A percentile compares a stretch with the other conserved stretches of the same genome.
phyloP scores from a whole-genome alignment of 2,888 invertebrate species.

The Augochlorella aurata region DNA sequence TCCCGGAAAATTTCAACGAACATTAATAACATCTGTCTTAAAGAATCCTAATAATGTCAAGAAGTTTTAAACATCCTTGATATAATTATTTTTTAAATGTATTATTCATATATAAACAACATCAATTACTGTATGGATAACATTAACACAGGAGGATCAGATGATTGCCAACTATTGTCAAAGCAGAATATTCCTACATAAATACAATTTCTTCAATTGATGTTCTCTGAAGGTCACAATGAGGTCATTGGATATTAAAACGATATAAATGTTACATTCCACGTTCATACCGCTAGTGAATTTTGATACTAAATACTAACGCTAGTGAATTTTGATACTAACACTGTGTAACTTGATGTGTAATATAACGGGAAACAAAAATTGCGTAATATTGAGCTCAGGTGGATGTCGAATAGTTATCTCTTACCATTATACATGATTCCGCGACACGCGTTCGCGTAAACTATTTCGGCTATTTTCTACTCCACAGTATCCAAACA shows the following conservation, averaged over 20 bases:
- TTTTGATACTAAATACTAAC: background rate
- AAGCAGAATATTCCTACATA: background rate
- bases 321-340: background rate
- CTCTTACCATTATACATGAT: slow-evolving; percentile 29
- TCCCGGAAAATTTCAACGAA: background rate
- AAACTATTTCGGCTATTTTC: slow-evolving; percentile 51
- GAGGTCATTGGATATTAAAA: background rate
- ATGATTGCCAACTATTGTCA: background rate
- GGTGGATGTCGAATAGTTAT: slow-evolving; percentile 39
- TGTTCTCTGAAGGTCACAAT: slow-evolving; percentile 1
- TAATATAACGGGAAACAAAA: slow-evolving; percentile 36
- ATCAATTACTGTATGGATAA: background rate
- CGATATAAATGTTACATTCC: background rate
- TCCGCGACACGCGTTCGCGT: slow-evolving; percentile 45
- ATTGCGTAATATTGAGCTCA: slow-evolving; percentile 41
- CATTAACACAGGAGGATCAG: background rate
- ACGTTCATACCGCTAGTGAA: background rate
- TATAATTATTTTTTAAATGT: background rate
- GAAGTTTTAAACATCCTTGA: background rate
- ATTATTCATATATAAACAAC: background rate
- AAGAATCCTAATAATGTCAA: background rate
- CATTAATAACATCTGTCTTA: background rate
- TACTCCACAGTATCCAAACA: slow-evolving; percentile 29
- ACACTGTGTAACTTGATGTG: background rate
- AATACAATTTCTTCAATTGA: background rate